phyloP scores from a whole-genome alignment of 2,113 vertebrate genomes.

The Gavialis gangeticus region DNA sequence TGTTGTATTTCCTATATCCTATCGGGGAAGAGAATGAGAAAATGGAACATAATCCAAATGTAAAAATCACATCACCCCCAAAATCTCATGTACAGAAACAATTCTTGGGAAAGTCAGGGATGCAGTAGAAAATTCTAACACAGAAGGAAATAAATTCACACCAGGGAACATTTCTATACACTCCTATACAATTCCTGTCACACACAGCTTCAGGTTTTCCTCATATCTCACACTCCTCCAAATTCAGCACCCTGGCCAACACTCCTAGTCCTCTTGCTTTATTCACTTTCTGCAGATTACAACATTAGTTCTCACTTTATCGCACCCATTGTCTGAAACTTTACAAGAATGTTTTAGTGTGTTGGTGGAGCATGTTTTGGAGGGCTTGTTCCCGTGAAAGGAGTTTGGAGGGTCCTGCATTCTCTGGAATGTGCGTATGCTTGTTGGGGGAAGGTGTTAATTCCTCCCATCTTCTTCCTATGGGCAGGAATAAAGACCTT shows the following conservation, averaged over 20 bases:
- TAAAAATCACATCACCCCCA: neutral
- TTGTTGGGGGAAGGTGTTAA: neutral
- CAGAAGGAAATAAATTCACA: neutral
- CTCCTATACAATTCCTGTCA: fast-evolving
- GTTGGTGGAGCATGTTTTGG: neutral
- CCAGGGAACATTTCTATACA: fast-evolving
- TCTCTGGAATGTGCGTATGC: neutral
- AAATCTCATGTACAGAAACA: neutral
- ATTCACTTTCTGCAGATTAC: neutral
- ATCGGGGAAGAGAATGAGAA: neutral
- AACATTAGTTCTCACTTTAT: neutral
- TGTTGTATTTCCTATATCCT: neutral
- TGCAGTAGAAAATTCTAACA: neutral
- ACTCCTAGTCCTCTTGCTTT: neutral
- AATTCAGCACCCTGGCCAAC: neutral
- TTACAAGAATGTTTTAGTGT: neutral
- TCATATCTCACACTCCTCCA: neutral
- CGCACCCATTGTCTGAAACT: neutral
- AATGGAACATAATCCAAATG: neutral
- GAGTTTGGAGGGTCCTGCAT: neutral
- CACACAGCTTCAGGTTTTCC: neutral
- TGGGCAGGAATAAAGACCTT: fast-evolving
- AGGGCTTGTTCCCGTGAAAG: too few species aligned
- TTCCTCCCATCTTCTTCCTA: neutral
- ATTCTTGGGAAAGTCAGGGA: neutral